phyloP scores from a whole-genome alignment of 2,113 vertebrate species.

The Pholis gunnellus region DNA sequence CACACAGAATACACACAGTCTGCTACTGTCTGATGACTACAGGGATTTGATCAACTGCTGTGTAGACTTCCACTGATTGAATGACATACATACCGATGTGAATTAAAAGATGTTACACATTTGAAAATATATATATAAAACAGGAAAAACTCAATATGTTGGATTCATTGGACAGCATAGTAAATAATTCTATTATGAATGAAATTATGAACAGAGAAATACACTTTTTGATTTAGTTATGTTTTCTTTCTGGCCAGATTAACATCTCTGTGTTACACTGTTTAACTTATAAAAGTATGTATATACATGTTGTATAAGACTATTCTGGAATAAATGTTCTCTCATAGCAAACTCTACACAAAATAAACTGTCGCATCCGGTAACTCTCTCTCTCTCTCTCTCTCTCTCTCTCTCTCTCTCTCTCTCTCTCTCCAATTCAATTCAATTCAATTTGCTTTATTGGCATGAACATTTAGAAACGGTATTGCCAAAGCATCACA shows the following conservation, averaged over 20 bases:
- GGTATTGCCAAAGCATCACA: no score
- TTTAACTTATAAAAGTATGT: background rate
- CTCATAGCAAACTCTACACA: background rate
- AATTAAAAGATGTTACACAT: background rate
- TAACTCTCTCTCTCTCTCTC: no score
- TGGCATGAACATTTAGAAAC: no score
- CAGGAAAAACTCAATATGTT: background rate
- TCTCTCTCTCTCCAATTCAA: no score
- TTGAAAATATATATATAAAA: background rate
- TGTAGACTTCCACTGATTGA: background rate
- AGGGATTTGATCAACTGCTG: background rate
- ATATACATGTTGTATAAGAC: background rate
- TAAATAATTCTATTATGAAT: background rate
- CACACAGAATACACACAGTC: background rate
- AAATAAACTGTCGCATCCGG: no score
- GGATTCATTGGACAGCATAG: background rate
- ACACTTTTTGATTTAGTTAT: background rate
- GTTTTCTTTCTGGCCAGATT: background rate
- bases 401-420: no score
- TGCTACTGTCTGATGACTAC: background rate
- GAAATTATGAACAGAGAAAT: background rate
- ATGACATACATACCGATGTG: background rate
- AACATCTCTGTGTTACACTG: background rate
- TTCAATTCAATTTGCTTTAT: no score
- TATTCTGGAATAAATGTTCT: background rate